phyloP scores from a whole-genome alignment of 1,140 invertebrate genomes.

The Papilio dardanus region DNA sequence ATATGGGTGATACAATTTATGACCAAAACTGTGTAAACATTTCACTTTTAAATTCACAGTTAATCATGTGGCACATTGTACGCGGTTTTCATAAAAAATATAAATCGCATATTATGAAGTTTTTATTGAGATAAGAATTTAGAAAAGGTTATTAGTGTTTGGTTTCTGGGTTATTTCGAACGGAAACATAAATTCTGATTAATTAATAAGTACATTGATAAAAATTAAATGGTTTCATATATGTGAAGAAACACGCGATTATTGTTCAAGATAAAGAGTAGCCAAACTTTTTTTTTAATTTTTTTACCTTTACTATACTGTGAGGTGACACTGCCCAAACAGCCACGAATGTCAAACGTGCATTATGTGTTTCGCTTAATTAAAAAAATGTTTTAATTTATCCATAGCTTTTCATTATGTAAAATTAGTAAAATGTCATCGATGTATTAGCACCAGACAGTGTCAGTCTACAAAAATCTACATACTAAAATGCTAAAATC shows the following conservation, averaged over 20 bases:
- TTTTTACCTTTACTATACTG: too few relatives aligned
- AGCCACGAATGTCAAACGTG: too few relatives aligned
- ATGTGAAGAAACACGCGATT: neutral
- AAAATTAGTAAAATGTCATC: too few relatives aligned
- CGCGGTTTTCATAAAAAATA: neutral
- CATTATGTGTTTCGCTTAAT: too few relatives aligned
- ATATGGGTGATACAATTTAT: neutral
- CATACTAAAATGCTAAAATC: too few relatives aligned
- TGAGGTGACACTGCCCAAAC: too few relatives aligned
- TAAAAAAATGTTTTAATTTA: too few relatives aligned
- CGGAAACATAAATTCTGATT: neutral
- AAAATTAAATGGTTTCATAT: neutral
- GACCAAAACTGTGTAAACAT: neutral
- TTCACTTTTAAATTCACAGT: neutral
- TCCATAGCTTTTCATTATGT: too few relatives aligned
- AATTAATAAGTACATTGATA: neutral
- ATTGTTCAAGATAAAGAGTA: neutral
- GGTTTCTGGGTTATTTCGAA: neutral
- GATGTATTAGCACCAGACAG: too few relatives aligned
- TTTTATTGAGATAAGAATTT: neutral
- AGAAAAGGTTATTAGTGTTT: neutral
- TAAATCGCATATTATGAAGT: neutral
- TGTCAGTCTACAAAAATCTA: too few relatives aligned
- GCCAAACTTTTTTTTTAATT: neutral
- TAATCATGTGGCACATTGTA: neutral